Conservation (phyloP, 2,113 vertebrate genomes). For the Calypte anna region DNA sequence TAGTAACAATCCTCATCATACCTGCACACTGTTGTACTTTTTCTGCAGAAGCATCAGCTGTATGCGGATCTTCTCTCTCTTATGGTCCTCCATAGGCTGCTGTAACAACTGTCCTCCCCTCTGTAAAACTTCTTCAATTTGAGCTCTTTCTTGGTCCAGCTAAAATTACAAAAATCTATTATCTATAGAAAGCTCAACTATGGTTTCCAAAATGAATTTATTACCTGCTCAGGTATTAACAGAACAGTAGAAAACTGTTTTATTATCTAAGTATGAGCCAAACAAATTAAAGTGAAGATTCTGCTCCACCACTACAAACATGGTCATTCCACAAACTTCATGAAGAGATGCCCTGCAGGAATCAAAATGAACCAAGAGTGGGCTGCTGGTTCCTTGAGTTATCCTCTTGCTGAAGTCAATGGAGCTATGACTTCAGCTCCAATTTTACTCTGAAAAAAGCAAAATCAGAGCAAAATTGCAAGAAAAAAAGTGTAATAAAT, state of each 20-base stretch:
- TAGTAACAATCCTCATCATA: not conserved
- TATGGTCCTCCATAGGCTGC: constrained; percentile 82
- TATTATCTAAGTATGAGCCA: not conserved
- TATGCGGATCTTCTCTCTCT: constrained; percentile 83
- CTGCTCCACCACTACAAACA: not conserved
- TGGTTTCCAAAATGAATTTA: not conserved
- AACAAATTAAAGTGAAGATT: not conserved
- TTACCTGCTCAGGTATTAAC: not conserved
- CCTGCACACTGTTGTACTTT: constrained; percentile 84
- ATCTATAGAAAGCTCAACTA: not conserved
- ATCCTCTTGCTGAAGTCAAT: too few species aligned
- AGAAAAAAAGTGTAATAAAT: not conserved
- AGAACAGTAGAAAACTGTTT: not conserved
- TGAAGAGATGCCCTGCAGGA: not conserved
- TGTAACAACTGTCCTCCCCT: constrained; percentile 87
- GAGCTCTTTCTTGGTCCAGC: constrained; percentile 89
- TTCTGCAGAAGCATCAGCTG: constrained; percentile 87
- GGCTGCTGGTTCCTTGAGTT: not conserved
- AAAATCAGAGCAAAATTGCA: not conserved
- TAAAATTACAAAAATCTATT: constrained; percentile 63
- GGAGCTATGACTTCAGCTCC: not conserved
- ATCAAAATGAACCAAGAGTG: not conserved
- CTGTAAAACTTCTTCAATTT: constrained; percentile 87
- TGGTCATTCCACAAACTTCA: not conserved
- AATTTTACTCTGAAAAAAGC: not conserved